Conservation (phyloP, 2,888 invertebrate genomes). For the Agriopis aurantiaria region DNA sequence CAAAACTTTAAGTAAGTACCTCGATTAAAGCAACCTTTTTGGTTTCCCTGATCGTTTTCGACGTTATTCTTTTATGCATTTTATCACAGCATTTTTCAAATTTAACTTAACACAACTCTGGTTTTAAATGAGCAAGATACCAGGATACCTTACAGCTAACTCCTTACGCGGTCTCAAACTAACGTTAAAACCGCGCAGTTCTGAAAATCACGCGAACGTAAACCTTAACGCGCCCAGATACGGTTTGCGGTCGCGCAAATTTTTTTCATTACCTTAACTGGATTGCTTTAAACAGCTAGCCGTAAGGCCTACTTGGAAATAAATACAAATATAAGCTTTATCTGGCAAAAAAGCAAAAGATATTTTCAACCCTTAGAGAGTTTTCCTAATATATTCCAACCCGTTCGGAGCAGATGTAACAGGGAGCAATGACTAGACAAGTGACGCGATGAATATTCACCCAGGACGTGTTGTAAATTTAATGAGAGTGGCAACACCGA, state of each 20-base stretch:
- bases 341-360: constrained; percentile 6
- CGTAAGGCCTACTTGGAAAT: not conserved
- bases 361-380: constrained; percentile 19
- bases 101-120: not conserved
- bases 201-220: no score
- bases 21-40: no score
- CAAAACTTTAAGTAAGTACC: no score
- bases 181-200: no score
- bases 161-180: no score
- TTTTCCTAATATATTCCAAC: constrained; percentile 34
- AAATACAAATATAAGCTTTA: constrained; percentile 21
- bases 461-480: constrained; percentile 52
- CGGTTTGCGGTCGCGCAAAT: no score
- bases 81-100: not conserved
- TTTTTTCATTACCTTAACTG: no score
- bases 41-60: not conserved
- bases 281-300: no score
- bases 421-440: constrained; percentile 47
- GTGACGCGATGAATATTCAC: constrained; percentile 60
- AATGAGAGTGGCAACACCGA: constrained; percentile 50
- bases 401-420: constrained; percentile 29
- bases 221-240: no score
- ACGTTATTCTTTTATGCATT: not conserved
- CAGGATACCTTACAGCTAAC: no score
- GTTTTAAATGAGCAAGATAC: not conserved